phyloP scores from a whole-genome alignment of 2,888 invertebrate genomes.

The Rhimphoctona megacephalus region DNA sequence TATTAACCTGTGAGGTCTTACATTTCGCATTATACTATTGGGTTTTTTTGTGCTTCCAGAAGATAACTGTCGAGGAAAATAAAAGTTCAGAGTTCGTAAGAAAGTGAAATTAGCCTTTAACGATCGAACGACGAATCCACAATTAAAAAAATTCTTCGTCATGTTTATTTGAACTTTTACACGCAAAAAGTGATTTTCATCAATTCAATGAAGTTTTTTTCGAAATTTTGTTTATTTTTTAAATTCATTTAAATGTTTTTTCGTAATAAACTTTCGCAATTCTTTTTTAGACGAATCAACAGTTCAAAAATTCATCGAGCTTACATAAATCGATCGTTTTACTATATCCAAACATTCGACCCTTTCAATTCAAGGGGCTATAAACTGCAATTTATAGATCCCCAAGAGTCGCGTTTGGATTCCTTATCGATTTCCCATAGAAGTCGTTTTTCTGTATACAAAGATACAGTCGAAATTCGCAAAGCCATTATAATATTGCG shows the following conservation, averaged over 20 bases:
- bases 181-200: background rate
- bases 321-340: background rate
- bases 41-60: background rate
- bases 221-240: background rate
- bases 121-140: background rate
- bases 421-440: constrained; percentile 45
- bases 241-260: background rate
- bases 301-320: background rate
- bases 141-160: background rate
- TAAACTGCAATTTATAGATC: constrained; percentile 49
- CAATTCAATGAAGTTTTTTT: background rate
- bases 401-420: constrained; percentile 20
- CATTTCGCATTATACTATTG: background rate
- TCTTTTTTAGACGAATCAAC: background rate
- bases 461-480: constrained; percentile 20
- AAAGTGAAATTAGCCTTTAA: background rate
- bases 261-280: background rate
- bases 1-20: background rate
- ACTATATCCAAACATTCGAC: constrained; percentile 12
- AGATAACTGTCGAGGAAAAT: background rate
- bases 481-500: constrained; percentile 19
- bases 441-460: constrained; percentile 19
- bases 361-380: constrained; percentile 22
- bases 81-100: constrained; percentile 2
- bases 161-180: background rate